Conservation (phyloP, 1,140 invertebrate species). For the Drosophila lacertosa region DNA sequence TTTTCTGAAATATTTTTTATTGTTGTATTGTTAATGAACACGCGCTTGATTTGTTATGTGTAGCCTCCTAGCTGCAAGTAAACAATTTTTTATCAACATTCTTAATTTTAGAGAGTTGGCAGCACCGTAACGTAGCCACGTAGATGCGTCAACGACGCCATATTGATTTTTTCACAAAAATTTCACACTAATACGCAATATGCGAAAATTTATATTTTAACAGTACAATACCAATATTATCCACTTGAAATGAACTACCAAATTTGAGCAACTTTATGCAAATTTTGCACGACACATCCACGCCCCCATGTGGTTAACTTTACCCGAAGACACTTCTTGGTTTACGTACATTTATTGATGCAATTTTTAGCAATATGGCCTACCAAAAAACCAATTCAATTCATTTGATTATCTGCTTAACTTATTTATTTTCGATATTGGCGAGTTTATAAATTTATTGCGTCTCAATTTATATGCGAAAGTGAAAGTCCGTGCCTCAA, state of each 20-base stretch:
- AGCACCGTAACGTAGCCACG: conserved; percentile 43
- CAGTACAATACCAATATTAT: conserved; percentile 37
- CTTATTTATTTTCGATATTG: conserved; percentile 20
- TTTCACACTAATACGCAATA: conserved; percentile 52
- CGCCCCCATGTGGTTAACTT: conserved; percentile 30
- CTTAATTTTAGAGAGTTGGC: conserved; percentile 44
- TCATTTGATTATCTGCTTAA: conserved; percentile 7
- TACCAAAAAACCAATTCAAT: conserved; percentile 30
- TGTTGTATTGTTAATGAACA: conserved; percentile 12
- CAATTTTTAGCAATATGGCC: conserved; percentile 17
- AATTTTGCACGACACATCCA: conserved; percentile 49
- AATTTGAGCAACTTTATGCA: conserved; percentile 37
- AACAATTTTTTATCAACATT: conserved; percentile 9
- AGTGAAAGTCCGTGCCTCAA: conserved; percentile 39
- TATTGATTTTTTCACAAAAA: conserved; percentile 61
- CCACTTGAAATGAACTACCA: conserved; percentile 34
- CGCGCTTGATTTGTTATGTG: conserved; percentile 14
- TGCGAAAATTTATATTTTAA: conserved; percentile 12
- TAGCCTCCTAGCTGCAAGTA: background rate
- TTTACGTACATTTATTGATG: conserved; percentile 22
- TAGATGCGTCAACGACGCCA: conserved; percentile 51
- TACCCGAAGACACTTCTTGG: conserved; percentile 24
- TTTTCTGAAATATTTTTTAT: conserved; percentile 2
- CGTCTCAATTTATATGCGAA: conserved; percentile 39
- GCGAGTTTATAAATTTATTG: conserved; percentile 37